Evolutionary conservation across 2,113 vertebrate genomes (phyloP), one percentile per base, ranked within the genome.

Genomic region (Haemorhous mexicanus): DNA sequence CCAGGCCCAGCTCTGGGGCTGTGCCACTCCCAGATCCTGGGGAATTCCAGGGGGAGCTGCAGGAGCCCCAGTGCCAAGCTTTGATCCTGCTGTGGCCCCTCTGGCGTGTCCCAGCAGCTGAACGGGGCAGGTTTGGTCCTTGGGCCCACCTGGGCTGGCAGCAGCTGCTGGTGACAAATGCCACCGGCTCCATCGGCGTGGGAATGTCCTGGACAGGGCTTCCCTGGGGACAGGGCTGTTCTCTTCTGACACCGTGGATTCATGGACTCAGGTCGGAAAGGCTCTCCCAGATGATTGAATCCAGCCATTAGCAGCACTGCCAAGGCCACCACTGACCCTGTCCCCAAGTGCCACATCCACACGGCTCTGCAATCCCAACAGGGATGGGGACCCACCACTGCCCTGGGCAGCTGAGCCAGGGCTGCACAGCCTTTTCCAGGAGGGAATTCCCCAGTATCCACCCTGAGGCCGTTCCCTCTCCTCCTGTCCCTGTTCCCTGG

Each of bases 311-410:
- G 10, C 35, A 37, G 35, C 35, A 12, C 58, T 37, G 64, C 33
- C 55, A 58, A 6, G 55, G 33, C 64, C 32, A 46, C 32, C 11
- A 2, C 64, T 46, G 64, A 1, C 22, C 63, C 7, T 35, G 64
- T 67, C 64, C 44, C 43, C 32, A 67, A 2, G 32, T 67, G 64
- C 44, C 44, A 67, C 43, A 67, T 47, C 11, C 33, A n/a, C 23
- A 17, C 0, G 6, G 44, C 14, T 50, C 15, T 26, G 13, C 14
- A 47, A 47, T 67, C 64, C 33, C 23, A 1, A 0, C 26, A 37
- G 66, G 46, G 46, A 50, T 28, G 17, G 33, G 44, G 2, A 52
- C 50, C 39, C 18, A 43, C 16, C 16, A 16, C 43, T 16, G 43
- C 47, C 47, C 47, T 49, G 47, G 47, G 47, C 47, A 49, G 13